These are phyloP conservation scores for Nannobrachium achirus DNA, from an alignment of 2,113 vertebrate genomes.

Conservation along the genomic window DNA sequence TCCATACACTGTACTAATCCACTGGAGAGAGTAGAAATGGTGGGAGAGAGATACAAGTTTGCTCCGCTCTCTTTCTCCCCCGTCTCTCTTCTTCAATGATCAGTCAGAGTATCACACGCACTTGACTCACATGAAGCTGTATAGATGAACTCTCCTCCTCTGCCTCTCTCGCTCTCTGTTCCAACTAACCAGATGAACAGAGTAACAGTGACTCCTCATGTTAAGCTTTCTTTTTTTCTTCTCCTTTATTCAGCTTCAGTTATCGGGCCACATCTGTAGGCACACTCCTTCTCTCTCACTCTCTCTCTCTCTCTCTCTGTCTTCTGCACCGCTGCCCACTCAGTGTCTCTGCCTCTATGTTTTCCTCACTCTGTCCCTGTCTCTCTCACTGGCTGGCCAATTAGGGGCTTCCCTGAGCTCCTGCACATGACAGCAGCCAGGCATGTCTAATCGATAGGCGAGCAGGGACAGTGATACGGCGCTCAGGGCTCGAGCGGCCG, in stretches of 20 bases:
- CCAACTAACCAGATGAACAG: too few species aligned
- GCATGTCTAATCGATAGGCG: constrained; percentile 87
- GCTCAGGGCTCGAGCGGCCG: constrained; percentile 36
- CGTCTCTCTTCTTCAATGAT: constrained; percentile 11
- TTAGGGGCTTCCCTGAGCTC: constrained; percentile 81
- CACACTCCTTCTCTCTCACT: constrained; percentile 37
- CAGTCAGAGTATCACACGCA: constrained; percentile 14
- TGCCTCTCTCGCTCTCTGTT: constrained; percentile 20
- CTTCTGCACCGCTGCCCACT: constrained; percentile 64
- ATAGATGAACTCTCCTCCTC: constrained; percentile 21
- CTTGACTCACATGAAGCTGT: background rate
- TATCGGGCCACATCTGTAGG: too few species aligned
- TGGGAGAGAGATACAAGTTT: too few species aligned
- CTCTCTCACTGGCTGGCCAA: constrained; percentile 57
- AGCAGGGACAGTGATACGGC: constrained; percentile 75
- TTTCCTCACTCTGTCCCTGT: constrained; percentile 38
- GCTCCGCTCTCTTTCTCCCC: background rate
- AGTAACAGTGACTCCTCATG: too few species aligned
- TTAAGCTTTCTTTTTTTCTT: background rate
- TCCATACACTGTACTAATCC: background rate
- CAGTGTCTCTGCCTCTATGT: constrained; percentile 43
- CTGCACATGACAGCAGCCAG: constrained; percentile 82
- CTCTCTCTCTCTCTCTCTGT: constrained; percentile 48
- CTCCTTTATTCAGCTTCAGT: background rate
- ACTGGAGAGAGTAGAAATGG: constrained; percentile 1